Evolutionary conservation across 2,113 vertebrate species (phyloP).

Genomic region (Poecilia latipinna): DNA sequence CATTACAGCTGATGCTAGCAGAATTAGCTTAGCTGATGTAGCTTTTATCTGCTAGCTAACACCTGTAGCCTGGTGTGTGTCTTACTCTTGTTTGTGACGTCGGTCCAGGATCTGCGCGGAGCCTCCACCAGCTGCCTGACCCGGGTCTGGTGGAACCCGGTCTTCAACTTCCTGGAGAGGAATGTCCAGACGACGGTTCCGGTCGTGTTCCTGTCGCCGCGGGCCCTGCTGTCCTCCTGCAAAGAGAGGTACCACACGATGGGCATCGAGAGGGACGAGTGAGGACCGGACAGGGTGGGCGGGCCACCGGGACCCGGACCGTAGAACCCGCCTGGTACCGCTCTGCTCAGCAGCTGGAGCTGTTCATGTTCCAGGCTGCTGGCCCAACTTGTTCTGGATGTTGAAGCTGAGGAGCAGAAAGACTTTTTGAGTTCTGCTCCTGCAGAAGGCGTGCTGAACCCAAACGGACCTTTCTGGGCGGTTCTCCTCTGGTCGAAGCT

Average conservation of each 20-base stretch:
- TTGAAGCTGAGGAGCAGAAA: neutral
- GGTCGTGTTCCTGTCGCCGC: slow-evolving; percentile 86
- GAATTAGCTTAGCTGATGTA: too few relatives aligned
- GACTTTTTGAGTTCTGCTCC: neutral
- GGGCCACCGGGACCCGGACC: neutral
- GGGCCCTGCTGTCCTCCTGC: slow-evolving; percentile 87
- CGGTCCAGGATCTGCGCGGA: slow-evolving; percentile 83
- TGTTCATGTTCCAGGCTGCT: neutral
- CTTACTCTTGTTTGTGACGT: too few relatives aligned
- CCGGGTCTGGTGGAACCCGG: slow-evolving; percentile 90
- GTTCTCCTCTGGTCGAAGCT: too few relatives aligned
- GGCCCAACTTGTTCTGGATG: neutral
- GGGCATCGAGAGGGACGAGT: slow-evolving; percentile 78
- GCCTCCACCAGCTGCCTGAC: slow-evolving; percentile 89
- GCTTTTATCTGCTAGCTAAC: too few relatives aligned
- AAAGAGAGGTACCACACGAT: slow-evolving; percentile 91
- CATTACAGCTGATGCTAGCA: too few relatives aligned
- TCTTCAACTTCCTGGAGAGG: slow-evolving; percentile 93
- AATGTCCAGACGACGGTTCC: slow-evolving; percentile 90
- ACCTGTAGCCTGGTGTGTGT: too few relatives aligned
- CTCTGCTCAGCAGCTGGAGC: neutral
- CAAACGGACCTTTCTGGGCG: too few relatives aligned
- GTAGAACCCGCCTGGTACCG: neutral
- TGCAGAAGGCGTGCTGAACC: neutral
- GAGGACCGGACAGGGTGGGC: slow-evolving; percentile 17